Percentiles rank a stretch among this genome's conserved stretches.
Conservation (phyloP, 2,888 invertebrate species). For the Hyposoter dolosus region DNA sequence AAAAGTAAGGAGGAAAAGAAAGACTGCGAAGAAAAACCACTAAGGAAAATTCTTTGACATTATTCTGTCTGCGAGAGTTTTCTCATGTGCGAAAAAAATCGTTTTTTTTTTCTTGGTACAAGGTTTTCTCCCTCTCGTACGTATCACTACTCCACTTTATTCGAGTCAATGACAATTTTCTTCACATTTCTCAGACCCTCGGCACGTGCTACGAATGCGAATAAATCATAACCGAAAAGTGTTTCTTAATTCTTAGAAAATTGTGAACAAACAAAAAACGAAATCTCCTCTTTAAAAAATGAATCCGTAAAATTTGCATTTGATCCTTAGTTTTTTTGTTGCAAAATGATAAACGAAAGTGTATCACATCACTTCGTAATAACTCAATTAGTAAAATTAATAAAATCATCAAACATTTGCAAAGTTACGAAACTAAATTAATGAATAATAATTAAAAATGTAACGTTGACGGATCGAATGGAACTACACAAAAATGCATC, state of each 20-base stretch:
- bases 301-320: not conserved
- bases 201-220: not conserved
- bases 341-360: no score
- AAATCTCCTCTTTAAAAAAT: not conserved
- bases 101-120: not conserved
- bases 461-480: no score
- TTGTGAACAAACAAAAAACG: not conserved
- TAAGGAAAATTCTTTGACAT: constrained; percentile 34
- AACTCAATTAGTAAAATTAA: no score
- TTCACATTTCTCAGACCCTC: constrained; percentile 23
- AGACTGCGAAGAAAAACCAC: constrained; percentile 37
- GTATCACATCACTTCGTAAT: no score
- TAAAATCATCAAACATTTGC: no score
- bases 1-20: not conserved
- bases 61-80: not conserved
- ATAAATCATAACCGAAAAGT: constrained; percentile 24
- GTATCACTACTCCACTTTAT: constrained; percentile 6
- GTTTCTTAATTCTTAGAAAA: not conserved
- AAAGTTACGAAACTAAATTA: no score
- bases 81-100: constrained; percentile 18
- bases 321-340: no score
- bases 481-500: no score
- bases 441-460: no score
- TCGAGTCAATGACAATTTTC: constrained; percentile 29
- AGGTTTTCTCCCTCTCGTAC: not conserved